These are phyloP conservation scores for Pentalonia nigronervosa DNA, from an alignment of 1,140 invertebrate genomes.

Conservation along the genomic window DNA sequence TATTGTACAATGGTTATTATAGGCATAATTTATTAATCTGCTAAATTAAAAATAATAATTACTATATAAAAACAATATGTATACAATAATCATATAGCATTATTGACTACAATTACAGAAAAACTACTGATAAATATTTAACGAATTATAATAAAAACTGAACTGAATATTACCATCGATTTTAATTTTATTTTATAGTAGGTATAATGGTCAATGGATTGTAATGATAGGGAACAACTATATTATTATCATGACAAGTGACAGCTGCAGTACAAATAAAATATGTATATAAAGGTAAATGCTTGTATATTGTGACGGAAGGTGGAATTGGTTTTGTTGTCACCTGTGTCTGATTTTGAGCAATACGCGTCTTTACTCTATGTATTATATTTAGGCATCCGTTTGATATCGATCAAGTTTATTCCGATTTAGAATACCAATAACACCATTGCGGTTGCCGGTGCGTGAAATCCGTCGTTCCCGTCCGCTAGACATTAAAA, in stretches of 20 bases:
- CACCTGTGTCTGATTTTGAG: not conserved
- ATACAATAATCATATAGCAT: not conserved
- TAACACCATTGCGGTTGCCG: not conserved
- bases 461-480: not conserved
- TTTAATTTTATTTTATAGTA: not conserved
- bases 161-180: not conserved
- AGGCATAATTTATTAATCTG: too few species aligned
- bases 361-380: not conserved
- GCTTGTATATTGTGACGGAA: not conserved
- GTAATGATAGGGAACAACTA: not conserved
- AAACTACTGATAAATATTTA: not conserved
- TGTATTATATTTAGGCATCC: not conserved
- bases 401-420: not conserved
- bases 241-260: not conserved
- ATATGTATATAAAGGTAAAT: not conserved
- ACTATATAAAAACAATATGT: not conserved
- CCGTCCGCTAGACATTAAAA: not conserved
- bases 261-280: not conserved
- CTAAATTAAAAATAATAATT: not conserved
- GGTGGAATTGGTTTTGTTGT: not conserved
- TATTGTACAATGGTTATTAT: not conserved
- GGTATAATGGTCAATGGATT: not conserved
- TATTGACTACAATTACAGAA: not conserved
- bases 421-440: not conserved
- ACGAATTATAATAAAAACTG: not conserved